Base-by-base conservation (phyloP, 2,113 vertebrate genomes). In the Myiopsitta monachus region DNA sequence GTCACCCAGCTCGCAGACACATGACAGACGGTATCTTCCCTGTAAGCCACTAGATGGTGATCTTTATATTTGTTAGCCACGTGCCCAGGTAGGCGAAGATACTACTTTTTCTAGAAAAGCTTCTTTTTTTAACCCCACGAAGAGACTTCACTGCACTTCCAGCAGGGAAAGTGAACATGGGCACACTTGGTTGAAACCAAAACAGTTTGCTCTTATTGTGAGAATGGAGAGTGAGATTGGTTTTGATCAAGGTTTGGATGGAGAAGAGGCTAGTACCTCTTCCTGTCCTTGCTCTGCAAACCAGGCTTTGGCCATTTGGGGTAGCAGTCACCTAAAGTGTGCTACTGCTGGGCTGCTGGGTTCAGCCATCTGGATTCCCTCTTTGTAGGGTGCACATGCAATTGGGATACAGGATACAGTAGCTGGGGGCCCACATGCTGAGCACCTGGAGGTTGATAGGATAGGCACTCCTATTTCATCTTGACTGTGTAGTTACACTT, bases 31-130 rank as follows among this genome's bases (percentile, higher is more conserved):
- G 77, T 92, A 78, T 89, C 95, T 91, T 94, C 43, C 54, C 75
- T 87, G 68, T 73, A 80, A 92, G 46, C 95, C 96, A 94, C 96
- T 96, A 97, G 96, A 96, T 97, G 96, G 96, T 93, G 92, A 83
- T 94, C 95, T 97, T 97, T 97, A 80, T 96, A 94, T 96, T 91
- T 84, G 83, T 75, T 95, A 96, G 67, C 88, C 89, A 79, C 13
- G 41, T 95, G 95, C 74, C 67, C 88, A 93, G 87, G 92, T 94
- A 85, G 88, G 43, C 83, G 81, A 89, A 76, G 74, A 80, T 30
- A 3, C n/a, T 52, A 64, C 39, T 94, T 85, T 80, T 83, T 66
- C 70, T 82, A 59, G 12, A 74, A 91, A 84, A 41, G 4, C 2
- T 10, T 27, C 46, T 54, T 11, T 44, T 54, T 52, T 51, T 33